Evolutionary conservation across 2,888 invertebrate species (phyloP).

Genomic region (Ommatoiulus sabulosus): DNA sequence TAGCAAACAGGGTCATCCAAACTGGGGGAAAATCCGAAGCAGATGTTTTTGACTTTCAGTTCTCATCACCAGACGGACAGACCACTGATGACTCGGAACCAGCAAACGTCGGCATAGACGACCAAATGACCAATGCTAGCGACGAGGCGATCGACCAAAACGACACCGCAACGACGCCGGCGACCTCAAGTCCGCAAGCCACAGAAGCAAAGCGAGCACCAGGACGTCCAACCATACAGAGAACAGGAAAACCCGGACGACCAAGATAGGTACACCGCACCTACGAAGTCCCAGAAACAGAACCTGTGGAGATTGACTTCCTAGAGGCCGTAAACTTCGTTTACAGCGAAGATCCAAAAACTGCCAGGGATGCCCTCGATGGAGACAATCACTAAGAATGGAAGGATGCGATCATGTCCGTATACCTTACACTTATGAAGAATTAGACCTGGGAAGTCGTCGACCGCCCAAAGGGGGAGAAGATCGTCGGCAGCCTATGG

Average conservation of each 20-base stretch:
- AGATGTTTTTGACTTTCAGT: too few species aligned
- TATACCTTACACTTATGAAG: slow-evolving; percentile 50
- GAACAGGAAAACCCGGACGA: too few species aligned
- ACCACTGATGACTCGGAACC: neutral
- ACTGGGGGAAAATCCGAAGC: too few species aligned
- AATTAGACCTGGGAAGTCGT: slow-evolving; percentile 52
- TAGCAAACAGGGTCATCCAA: too few species aligned
- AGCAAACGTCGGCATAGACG: neutral
- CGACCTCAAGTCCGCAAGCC: neutral
- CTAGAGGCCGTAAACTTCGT: neutral
- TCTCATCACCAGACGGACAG: neutral
- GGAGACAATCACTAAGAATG: slow-evolving; percentile 42
- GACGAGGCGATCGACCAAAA: too few species aligned
- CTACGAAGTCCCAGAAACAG: too few species aligned
- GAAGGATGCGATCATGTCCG: neutral
- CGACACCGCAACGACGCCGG: neutral
- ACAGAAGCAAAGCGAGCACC: neutral
- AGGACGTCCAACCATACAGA: neutral
- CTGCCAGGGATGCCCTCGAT: slow-evolving; percentile 46
- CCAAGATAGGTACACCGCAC: too few species aligned
- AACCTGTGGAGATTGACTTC: neutral
- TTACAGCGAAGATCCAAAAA: slow-evolving; percentile 39
- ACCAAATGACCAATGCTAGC: too few species aligned
- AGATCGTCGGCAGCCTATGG: slow-evolving; percentile 55
- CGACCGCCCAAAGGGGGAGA: slow-evolving; percentile 45